These are phyloP conservation scores for Nansenia antarctica DNA, from an alignment of 2,113 vertebrate genomes.

Conservation along the genomic window DNA sequence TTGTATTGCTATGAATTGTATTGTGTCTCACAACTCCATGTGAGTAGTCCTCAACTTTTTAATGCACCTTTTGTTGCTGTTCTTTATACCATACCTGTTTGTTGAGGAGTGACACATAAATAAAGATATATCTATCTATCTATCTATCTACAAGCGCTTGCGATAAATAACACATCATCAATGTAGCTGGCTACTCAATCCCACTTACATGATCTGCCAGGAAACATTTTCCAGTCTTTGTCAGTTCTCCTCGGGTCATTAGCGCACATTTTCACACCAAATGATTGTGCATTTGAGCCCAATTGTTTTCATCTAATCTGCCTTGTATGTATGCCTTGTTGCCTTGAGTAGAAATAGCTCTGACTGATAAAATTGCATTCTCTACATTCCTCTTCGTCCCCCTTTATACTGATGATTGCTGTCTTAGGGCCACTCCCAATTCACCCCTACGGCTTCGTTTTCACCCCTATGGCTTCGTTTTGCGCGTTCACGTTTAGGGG, in stretches of 20 bases:
- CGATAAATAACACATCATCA: too few species aligned
- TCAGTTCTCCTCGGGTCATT: conserved; percentile 34
- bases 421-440: too few species aligned
- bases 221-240: neutral
- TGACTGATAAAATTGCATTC: conserved; percentile 45
- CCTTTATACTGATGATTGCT: conserved; percentile 47
- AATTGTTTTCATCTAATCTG: conserved; percentile 60
- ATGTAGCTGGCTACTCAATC: neutral
- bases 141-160: too few species aligned
- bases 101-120: too few species aligned
- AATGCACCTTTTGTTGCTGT: too few species aligned
- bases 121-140: neutral
- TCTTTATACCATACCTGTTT: too few species aligned
- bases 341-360: conserved; percentile 38
- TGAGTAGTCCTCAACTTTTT: too few species aligned
- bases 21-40: too few species aligned
- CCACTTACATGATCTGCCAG: neutral
- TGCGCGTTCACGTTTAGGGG: too few species aligned
- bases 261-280: conserved; percentile 34
- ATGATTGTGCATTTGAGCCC: conserved; percentile 40
- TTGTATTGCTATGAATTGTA: too few species aligned
- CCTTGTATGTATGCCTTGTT: conserved; percentile 28
- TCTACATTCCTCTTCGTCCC: conserved; percentile 16
- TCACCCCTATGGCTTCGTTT: too few species aligned
- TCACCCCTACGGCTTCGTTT: too few species aligned